A percentile compares a stretch with the other conserved stretches of the same genome.
Evolutionary conservation across 2,113 vertebrate genomes (phyloP).

Genomic region (Parotia lawesii): DNA sequence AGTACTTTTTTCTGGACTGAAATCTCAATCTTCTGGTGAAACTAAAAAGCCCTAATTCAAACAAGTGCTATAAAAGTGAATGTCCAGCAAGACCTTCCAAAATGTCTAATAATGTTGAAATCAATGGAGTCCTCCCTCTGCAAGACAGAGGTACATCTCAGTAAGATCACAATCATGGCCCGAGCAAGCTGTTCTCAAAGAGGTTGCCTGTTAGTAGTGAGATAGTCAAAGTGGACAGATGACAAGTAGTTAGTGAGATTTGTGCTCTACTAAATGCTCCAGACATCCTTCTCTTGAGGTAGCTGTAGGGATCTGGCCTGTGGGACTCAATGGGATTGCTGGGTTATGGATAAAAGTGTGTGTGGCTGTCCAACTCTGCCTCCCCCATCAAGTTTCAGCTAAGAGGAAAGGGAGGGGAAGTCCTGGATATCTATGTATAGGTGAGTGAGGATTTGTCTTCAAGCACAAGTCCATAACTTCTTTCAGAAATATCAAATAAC

Average conservation of each 20-base stretch:
- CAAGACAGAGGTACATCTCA: neutral
- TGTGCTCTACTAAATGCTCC: neutral
- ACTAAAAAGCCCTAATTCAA: neutral
- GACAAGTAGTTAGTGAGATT: neutral
- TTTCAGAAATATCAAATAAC: neutral
- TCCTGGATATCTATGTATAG: accelerated
- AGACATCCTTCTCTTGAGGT: neutral
- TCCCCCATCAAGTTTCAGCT: neutral
- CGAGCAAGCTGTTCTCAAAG: neutral
- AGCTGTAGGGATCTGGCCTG: neutral
- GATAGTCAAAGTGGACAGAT: neutral
- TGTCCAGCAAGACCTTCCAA: neutral
- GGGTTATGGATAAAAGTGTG: neutral
- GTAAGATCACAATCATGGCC: neutral
- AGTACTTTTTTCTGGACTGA: neutral
- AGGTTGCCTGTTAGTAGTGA: neutral
- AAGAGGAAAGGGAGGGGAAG: neutral
- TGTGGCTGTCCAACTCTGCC: neutral
- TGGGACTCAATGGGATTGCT: neutral
- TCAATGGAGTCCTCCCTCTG: neutral
- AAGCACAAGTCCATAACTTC: neutral
- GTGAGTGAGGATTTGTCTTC: neutral
- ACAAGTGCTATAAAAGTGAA: neutral
- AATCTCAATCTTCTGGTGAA: neutral
- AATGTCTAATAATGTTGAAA: neutral